These are phyloP conservation scores for Lithophane semibrunnea DNA, from an alignment of 2,888 invertebrate genomes.

Conservation along the genomic window DNA sequence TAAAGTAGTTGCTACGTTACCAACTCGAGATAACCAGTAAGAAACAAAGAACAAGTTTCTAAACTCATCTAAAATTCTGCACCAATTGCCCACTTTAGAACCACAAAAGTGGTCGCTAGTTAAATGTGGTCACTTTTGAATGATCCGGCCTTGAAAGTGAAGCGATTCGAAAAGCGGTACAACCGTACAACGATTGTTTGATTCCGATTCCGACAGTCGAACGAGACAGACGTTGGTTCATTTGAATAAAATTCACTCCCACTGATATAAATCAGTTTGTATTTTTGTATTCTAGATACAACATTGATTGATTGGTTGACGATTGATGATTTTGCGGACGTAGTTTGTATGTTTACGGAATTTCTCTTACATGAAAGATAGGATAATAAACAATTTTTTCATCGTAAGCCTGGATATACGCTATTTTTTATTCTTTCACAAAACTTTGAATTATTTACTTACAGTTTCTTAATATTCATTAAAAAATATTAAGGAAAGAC, in stretches of 20 bases:
- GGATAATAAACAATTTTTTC: constrained; percentile 48
- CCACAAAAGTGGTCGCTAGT: constrained; percentile 58
- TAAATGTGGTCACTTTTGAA: constrained; percentile 62
- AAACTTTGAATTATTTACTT: constrained; percentile 24
- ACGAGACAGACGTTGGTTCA: constrained; percentile 44
- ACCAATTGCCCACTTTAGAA: constrained; percentile 56
- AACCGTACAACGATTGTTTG: constrained; percentile 52
- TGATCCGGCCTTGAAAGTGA: constrained; percentile 61
- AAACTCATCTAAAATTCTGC: constrained; percentile 46
- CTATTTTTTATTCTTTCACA: constrained; percentile 19
- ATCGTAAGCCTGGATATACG: constrained; percentile 10
- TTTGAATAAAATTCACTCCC: constrained; percentile 55
- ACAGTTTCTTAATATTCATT: constrained; percentile 8
- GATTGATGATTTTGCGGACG: constrained; percentile 42
- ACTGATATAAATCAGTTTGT: constrained; percentile 34
- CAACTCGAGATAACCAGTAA: too few species aligned
- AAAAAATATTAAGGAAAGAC: constrained; percentile 22
- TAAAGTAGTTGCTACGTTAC: too few species aligned
- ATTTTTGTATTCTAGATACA: constrained; percentile 39
- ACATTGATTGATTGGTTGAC: constrained; percentile 45
- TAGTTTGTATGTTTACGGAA: constrained; percentile 28
- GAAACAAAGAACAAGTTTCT: too few species aligned
- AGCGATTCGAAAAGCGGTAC: constrained; percentile 56
- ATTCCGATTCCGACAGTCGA: constrained; percentile 41
- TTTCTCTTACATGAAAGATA: constrained; percentile 35